Evolutionary conservation across 2,888 invertebrate species (phyloP), one percentile per base, ranked within the genome.

Genomic region (Nowickia ferox): DNA sequence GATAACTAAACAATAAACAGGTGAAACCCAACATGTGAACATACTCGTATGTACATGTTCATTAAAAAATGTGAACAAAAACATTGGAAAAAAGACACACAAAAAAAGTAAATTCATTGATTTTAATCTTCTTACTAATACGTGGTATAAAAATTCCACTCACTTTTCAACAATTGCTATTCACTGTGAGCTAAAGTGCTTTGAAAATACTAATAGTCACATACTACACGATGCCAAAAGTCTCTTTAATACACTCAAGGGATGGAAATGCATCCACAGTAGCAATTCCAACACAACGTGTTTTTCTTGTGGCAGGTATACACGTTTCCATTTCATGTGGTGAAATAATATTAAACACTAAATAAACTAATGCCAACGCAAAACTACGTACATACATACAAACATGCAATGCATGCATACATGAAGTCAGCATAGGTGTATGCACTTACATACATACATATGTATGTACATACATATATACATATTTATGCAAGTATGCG

Each of bases 281-380:
- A 65, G 51, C 48, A 65, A 61, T 61, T 61, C 53, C 17, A 13
- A 61, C 19, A 53, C 13, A 4, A 42, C 53, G 38, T 66, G 30
- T 59, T 48, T 66, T 59, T 61, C 40, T 38, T 40, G 66, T 66
- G 30, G 44, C 82, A 68, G 72, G 53, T 78, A 55, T 65, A 57
- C 74, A 82, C 82, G 85, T 69, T 85, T 75, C 78, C 75, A 71
- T 71, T 78, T 82, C 85, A 85, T 82, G 78, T 69, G 78, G 74
- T 69, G 74, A 82, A 82, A 82, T 82, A 85, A 82, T 82, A 85
- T 82, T 82, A 82, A 78, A 82, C 74, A 82, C 74, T 72, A 85
- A 85, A 78, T 82, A 82, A 85, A 78, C 81, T 78, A 65, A 84
- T 76, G 74, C 66, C 72, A 72, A 80, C 38, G 48, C 19, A 72